Conservation (phyloP, 92 coral and sea anemone genomes). For the Phenganax stokvisi region DNA sequence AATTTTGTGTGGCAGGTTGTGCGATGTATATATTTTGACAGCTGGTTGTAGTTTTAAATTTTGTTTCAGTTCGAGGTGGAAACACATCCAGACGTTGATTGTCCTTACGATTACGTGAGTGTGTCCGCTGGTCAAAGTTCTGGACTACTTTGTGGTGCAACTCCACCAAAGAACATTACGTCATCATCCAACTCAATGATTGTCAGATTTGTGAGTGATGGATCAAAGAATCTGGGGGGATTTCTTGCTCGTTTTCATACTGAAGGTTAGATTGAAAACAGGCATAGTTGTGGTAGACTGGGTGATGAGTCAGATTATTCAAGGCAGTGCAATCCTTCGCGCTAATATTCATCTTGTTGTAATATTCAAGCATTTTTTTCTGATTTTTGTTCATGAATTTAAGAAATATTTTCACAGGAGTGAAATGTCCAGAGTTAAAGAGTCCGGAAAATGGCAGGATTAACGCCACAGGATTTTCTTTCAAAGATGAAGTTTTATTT, state of each 20-base stretch:
- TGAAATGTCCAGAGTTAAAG: slow-evolving; percentile 57
- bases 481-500: slow-evolving; percentile 73
- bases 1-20: too few relatives aligned
- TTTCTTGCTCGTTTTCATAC: slow-evolving; percentile 75
- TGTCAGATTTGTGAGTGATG: slow-evolving; percentile 70
- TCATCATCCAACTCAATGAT: slow-evolving; percentile 75
- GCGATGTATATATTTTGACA: not conserved
- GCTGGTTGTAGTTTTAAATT: not conserved
- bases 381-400: not conserved
- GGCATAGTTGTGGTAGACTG: too few relatives aligned
- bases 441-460: slow-evolving; percentile 73
- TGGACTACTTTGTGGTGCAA: slow-evolving; percentile 73
- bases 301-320: too few relatives aligned
- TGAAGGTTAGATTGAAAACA: slow-evolving; percentile 53
- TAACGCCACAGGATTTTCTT: slow-evolving; percentile 69
- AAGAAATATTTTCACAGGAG: slow-evolving; percentile 44
- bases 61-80: slow-evolving; percentile 70
- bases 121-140: slow-evolving; percentile 58
- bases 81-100: slow-evolving; percentile 71
- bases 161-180: slow-evolving; percentile 66
- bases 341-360: too few relatives aligned
- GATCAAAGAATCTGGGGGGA: slow-evolving; percentile 62
- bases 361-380: not conserved
- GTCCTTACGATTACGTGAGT: slow-evolving; percentile 83
- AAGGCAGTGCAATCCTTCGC: too few relatives aligned